Evolutionary conservation across 2,888 invertebrate genomes (phyloP), one percentile per base, ranked within the genome.

Genomic region (Blastobasis lacticolella): DNA sequence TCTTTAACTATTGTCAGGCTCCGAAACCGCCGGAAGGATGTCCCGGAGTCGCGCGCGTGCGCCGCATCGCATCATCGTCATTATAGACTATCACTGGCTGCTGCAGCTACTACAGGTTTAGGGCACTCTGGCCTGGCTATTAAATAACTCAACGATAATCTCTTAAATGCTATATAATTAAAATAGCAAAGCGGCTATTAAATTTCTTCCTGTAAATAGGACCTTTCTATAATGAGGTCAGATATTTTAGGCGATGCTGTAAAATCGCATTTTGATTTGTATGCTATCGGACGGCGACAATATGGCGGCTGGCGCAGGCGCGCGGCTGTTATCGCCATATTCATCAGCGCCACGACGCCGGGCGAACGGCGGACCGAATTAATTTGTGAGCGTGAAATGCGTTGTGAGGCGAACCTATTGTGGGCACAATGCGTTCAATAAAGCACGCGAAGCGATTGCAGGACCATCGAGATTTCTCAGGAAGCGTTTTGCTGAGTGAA

Each of bases 21-120:
- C 72, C 70, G 61, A 73, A 73, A 71, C 69, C 66, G 57, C 71
- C 78, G 81, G 81, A 81, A 81, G 81, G 81, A 80, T 75, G 78
- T 74, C 71, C 74, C 72, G 52, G 66, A 60, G 62, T 55, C 60
- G 44, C 52, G 55, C 57, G 63, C 74, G 76, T 78, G 77, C 54
- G 56, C 52, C 48, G 73, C 67, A 71, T 75, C 45, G 44, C 50
- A 54, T 49, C 47, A 45, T 23, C 44, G 49, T 52, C 51, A 51
- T 46, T 60, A 59, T 23, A 23, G 23, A 23, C 23, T 23, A 23
- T 23, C 23, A 23, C 23, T n/a, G n/a, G n/a, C n/a, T n/a, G n/a
- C n/a, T n/a, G n/a, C n/a, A n/a, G n/a, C n/a, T 23, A 23, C 3
- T 23, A 23, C 23, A 23, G 23, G 23, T 23, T 23, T 23, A 49